These are phyloP conservation scores for Sminthopsis crassicaudata DNA, from an alignment of 2,113 vertebrate genomes.

Conservation along the genomic window DNA sequence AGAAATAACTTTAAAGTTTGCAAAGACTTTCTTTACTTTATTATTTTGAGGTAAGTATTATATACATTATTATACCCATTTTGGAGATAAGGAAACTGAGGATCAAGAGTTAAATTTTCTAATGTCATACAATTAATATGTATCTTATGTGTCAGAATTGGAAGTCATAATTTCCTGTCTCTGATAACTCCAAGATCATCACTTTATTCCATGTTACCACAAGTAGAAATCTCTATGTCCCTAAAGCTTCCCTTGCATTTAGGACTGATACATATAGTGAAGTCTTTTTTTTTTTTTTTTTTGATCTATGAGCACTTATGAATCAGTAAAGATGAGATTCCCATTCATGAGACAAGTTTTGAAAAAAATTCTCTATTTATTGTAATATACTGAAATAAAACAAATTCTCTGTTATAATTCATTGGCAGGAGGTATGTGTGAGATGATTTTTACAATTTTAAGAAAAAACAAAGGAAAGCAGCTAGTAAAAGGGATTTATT, in stretches of 20 bases:
- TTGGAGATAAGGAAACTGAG: not conserved
- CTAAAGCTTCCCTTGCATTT: not conserved
- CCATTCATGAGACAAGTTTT: not conserved
- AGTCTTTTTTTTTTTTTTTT: not conserved
- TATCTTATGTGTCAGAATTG: not conserved
- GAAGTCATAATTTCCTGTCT: not conserved
- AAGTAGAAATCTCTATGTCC: not conserved
- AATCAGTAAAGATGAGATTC: not conserved
- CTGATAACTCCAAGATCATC: too few relatives aligned
- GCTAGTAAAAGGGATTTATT: not conserved
- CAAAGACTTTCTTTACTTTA: not conserved
- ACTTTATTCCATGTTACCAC: not conserved
- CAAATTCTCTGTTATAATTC: not conserved
- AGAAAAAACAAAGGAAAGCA: not conserved
- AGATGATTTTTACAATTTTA: not conserved
- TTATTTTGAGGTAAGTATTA: not conserved
- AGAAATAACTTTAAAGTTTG: not conserved
- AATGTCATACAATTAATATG: not conserved
- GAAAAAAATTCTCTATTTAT: not conserved
- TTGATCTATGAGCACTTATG: not conserved
- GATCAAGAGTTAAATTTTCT: not conserved
- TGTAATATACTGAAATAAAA: not conserved
- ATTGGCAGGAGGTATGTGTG: not conserved
- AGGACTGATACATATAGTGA: not conserved
- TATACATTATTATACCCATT: not conserved